These are phyloP conservation scores for Clarias batrachus DNA, from an alignment of 2,113 vertebrate species.

Conservation along the genomic window DNA sequence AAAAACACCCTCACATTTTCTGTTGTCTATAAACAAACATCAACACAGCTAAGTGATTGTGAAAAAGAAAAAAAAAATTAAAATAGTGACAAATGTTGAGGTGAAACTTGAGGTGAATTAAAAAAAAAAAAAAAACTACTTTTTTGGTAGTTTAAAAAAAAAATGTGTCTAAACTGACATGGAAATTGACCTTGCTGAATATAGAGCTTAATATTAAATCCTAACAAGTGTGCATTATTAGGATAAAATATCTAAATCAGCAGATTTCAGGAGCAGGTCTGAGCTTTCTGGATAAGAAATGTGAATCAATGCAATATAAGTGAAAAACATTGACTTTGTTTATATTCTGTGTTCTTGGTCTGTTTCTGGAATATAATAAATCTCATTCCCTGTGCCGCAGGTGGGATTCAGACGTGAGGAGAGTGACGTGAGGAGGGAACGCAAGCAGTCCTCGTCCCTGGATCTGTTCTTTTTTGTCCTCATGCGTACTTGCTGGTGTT, in stretches of 20 bases:
- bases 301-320: not conserved
- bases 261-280: not conserved
- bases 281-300: not conserved
- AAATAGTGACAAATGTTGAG: not conserved
- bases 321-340: not conserved
- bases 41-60: not conserved
- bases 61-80: not conserved
- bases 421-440: not conserved
- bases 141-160: not conserved
- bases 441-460: not conserved
- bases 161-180: not conserved
- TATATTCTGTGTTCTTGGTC: not conserved
- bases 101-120: not conserved
- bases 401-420: not conserved
- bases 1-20: too few relatives aligned
- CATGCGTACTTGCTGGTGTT: conserved; percentile 32
- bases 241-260: not conserved
- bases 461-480: not conserved
- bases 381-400: not conserved
- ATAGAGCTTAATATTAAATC: not conserved
- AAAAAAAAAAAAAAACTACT: too few relatives aligned
- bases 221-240: not conserved
- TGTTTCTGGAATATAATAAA: not conserved
- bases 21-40: not conserved
- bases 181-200: not conserved